Conservation (phyloP, 2,888 invertebrate species). For the Ectemnius continuus region DNA sequence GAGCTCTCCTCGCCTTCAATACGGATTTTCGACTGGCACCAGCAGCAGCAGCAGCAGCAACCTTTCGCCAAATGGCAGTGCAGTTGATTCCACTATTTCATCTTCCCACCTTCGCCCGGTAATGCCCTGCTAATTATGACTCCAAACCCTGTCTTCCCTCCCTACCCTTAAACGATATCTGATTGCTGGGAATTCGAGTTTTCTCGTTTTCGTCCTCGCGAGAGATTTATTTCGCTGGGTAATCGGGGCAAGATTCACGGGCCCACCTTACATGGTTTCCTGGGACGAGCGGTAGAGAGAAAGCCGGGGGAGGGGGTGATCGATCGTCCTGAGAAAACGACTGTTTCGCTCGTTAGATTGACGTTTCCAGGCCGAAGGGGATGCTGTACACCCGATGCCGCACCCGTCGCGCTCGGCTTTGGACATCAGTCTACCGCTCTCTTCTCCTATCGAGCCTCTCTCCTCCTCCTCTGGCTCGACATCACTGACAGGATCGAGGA, state of each 20-base stretch:
- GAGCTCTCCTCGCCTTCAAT: conserved; percentile 11
- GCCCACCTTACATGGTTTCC: conserved; percentile 26
- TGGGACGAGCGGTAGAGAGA: conserved; percentile 15
- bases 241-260: conserved; percentile 16
- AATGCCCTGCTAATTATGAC: no score
- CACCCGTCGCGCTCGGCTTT: conserved; percentile 19
- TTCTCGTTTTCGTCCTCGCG: conserved; percentile 16
- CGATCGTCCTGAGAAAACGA: conserved; percentile 38
- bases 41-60: no score
- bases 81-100: no score
- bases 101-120: no score
- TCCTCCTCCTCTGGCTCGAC: conserved; percentile 21
- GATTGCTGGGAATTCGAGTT: not conserved
- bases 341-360: conserved; percentile 48
- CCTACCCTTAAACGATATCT: no score
- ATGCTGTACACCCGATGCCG: conserved; percentile 17
- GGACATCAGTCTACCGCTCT: conserved; percentile 19
- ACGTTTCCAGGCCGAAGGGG: conserved; percentile 46
- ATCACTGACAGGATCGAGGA: conserved; percentile 18
- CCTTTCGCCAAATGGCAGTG: no score
- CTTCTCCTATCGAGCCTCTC: no score
- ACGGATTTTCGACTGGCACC: no score
- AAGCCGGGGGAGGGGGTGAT: conserved; percentile 31
- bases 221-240: not conserved
- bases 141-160: no score